Conservation (phyloP, 2,888 invertebrate species). For the Julus scandinavius region DNA sequence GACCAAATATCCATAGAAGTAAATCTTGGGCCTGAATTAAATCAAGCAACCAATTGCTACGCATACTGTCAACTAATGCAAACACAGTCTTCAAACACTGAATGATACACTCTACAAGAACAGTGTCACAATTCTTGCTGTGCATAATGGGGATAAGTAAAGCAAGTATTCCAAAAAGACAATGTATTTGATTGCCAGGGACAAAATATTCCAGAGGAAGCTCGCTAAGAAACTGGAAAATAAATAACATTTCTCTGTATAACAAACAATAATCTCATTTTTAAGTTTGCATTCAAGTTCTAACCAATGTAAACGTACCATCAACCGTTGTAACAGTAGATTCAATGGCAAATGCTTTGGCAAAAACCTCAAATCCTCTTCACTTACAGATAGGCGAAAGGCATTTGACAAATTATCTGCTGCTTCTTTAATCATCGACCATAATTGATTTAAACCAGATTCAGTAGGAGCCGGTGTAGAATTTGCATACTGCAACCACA, state of each 20-base stretch:
- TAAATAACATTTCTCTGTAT: not conserved
- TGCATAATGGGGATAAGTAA: not conserved
- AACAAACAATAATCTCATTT: not conserved
- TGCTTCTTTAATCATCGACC: not conserved
- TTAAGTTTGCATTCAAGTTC: not conserved
- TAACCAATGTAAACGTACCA: not conserved
- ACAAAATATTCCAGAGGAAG: conserved; percentile 49
- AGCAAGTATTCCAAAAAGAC: conserved; percentile 35
- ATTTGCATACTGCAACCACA: conserved; percentile 47
- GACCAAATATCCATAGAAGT: not conserved
- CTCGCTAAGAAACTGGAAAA: conserved; percentile 5
- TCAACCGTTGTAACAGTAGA: not conserved
- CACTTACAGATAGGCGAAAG: not conserved
- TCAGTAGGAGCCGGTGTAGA: not conserved
- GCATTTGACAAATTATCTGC: not conserved
- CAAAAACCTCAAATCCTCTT: not conserved
- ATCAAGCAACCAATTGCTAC: conserved; percentile 39
- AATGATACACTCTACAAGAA: not conserved
- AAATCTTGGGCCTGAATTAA: conserved; percentile 19
- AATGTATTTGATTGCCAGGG: conserved; percentile 47
- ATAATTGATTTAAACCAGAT: not conserved
- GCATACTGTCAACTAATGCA: conserved; percentile 32
- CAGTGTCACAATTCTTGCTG: not conserved
- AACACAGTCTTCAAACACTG: not conserved
- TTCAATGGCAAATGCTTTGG: not conserved